Percentiles rank a stretch among this genome's conserved stretches.
phyloP scores from a whole-genome alignment of 1,140 invertebrate genomes.

The Conus ventricosus region DNA sequence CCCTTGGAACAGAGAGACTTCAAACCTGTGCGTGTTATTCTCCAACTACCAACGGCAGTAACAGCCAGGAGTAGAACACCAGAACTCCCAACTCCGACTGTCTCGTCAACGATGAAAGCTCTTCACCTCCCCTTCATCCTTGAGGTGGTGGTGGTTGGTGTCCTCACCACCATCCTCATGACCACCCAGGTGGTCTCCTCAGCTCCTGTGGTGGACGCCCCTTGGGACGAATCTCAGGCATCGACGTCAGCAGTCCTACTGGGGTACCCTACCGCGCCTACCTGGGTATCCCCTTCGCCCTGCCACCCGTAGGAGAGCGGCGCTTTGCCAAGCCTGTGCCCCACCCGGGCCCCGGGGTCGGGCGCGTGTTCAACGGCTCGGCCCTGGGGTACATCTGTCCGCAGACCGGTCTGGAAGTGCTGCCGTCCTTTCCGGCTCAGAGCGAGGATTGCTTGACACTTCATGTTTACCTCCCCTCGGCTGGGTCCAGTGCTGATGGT shows the following conservation, averaged over 20 bases:
- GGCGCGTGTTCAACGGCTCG: slow-evolving; percentile 6
- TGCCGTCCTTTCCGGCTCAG: neutral
- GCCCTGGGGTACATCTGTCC: slow-evolving; percentile 13
- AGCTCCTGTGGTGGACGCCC: neutral
- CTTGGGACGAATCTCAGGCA: slow-evolving; percentile 16
- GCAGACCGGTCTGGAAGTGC: neutral
- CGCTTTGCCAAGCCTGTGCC: slow-evolving; percentile 27
- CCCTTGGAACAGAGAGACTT: too few relatives aligned
- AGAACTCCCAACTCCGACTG: neutral
- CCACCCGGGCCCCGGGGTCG: slow-evolving; percentile 8
- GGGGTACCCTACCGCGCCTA: neutral
- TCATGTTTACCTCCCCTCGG: neutral
- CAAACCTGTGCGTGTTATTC: too few relatives aligned
- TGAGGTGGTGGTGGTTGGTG: neutral
- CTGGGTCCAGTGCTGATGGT: neutral
- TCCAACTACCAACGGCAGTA: too few relatives aligned
- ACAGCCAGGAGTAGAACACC: neutral
- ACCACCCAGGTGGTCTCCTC: neutral
- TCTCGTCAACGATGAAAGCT: neutral
- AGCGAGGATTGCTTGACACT: slow-evolving; percentile 30
- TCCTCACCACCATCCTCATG: too few relatives aligned
- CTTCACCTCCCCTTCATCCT: too few relatives aligned
- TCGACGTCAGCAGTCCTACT: neutral
- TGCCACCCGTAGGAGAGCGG: slow-evolving; percentile 23
- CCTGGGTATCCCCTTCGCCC: slow-evolving; percentile 32